Evolutionary conservation across 2,888 invertebrate genomes (phyloP), one percentile per base, ranked within the genome.

Genomic region (Andrena bucephala): DNA sequence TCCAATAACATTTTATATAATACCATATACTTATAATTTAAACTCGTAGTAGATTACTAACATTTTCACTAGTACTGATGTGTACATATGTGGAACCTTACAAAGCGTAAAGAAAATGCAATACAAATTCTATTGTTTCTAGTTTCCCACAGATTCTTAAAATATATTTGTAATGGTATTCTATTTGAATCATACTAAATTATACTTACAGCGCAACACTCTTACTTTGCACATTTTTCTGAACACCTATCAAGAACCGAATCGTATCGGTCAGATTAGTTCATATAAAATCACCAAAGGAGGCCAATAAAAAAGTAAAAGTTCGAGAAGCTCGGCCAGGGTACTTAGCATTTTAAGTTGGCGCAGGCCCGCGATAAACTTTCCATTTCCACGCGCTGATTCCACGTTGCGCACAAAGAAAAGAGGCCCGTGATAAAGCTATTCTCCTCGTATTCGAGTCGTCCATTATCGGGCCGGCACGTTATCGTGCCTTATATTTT

Each of bases 401-500:
- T 78, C 66, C 71, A 75, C 52, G 74, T 36, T 33, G 60, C 33
- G 42, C 70, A 65, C 67, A 81, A 65, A 81, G 77, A 77, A 86
- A 86, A 77, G 4, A 75, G 62, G 50, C 27, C 42, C 62, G 77
- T 77, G 88, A 87, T 86, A 87, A 87, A 86, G 82, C 85, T 77
- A 81, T 82, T 79, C 79, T 79, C 66, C 67, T 75, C 65, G 85
- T 79, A 85, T 85, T 82, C 81, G 83, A 73, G 75, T 65, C 87
- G 83, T 83, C 79, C 65, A 82, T 88, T 88, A 88, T 88, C 88
- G 69, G 68, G 69, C 68, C 65, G 65, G 66, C 83, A 69, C 84
- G 84, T 86, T 88, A 86, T 86, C 81, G 87, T 65, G 81, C 81
- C 85, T 87, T 87, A 86, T 88, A 88, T 87, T 88, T 75, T 69